Percentiles rank a stretch among this genome's conserved stretches.
phyloP scores from a whole-genome alignment of 2,797 vertebrate species.

The Psittacula echo region DNA sequence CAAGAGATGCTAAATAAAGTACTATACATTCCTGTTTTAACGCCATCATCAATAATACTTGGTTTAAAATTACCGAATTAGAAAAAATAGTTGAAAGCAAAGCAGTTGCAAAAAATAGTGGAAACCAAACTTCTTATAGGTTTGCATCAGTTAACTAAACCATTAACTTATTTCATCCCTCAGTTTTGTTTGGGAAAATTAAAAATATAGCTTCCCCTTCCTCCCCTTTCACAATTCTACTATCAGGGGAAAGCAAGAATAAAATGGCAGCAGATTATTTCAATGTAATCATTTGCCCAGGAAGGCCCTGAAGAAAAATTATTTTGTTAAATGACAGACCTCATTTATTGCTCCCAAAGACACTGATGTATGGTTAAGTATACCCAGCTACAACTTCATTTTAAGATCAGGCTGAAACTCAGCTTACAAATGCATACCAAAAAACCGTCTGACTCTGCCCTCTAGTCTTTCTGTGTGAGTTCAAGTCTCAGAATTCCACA shows the following conservation, averaged over 20 bases:
- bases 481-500: neutral
- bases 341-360: neutral
- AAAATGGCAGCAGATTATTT: neutral
- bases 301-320: neutral
- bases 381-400: neutral
- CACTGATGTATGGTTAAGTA: neutral
- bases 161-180: neutral
- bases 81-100: neutral
- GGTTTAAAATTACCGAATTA: neutral
- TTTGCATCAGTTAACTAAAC: neutral
- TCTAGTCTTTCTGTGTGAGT: neutral
- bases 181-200: neutral
- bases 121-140: neutral
- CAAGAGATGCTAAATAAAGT: conserved; percentile 16
- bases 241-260: neutral
- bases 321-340: neutral
- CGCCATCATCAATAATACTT: conserved; percentile 10
- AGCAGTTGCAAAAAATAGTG: neutral
- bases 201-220: neutral
- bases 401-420: neutral
- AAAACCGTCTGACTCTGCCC: neutral
- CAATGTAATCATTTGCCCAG: neutral
- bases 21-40: conserved; percentile 14
- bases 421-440: neutral
- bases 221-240: neutral